Percentiles rank a stretch among this genome's conserved stretches.
Evolutionary conservation across 2,797 vertebrate species (phyloP).

Genomic region (Xyrichtys novacula): DNA sequence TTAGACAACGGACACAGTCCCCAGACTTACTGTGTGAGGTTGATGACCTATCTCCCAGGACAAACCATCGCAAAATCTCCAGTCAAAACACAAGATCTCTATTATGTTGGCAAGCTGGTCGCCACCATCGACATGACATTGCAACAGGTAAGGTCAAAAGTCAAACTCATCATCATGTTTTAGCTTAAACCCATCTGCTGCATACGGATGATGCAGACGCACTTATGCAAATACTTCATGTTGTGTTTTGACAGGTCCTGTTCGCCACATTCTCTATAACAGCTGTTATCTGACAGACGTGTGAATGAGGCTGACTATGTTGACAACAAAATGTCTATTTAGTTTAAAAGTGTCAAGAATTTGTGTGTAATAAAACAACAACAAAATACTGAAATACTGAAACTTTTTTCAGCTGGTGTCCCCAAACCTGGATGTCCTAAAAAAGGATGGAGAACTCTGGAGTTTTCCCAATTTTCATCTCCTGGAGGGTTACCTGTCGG

Average conservation of each 20-base stretch:
- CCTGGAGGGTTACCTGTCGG: slow-evolving; percentile 79
- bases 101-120: slow-evolving; percentile 82
- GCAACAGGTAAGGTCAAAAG: slow-evolving; percentile 76
- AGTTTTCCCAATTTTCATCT: slow-evolving; percentile 75
- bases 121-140: slow-evolving; percentile 85
- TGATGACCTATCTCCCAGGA: slow-evolving; percentile 88
- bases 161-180: background rate
- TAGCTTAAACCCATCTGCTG: background rate
- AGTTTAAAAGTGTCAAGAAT: background rate
- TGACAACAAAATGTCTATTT: background rate
- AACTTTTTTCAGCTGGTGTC: slow-evolving; percentile 79
- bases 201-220: background rate
- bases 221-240: background rate
- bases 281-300: background rate
- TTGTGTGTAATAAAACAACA: background rate
- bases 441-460: slow-evolving; percentile 82
- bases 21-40: slow-evolving; percentile 83
- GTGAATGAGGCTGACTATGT: too few species aligned
- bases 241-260: background rate
- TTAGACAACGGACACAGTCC: slow-evolving; percentile 75
- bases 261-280: background rate
- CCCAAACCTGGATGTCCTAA: slow-evolving; percentile 78
- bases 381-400: slow-evolving; percentile 2
- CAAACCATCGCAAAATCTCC: slow-evolving; percentile 74
- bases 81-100: slow-evolving; percentile 73